Percentiles rank a stretch among this genome's conserved stretches.
phyloP scores from a whole-genome alignment of 1,140 invertebrate genomes.

The Sesamia nonagrioides region DNA sequence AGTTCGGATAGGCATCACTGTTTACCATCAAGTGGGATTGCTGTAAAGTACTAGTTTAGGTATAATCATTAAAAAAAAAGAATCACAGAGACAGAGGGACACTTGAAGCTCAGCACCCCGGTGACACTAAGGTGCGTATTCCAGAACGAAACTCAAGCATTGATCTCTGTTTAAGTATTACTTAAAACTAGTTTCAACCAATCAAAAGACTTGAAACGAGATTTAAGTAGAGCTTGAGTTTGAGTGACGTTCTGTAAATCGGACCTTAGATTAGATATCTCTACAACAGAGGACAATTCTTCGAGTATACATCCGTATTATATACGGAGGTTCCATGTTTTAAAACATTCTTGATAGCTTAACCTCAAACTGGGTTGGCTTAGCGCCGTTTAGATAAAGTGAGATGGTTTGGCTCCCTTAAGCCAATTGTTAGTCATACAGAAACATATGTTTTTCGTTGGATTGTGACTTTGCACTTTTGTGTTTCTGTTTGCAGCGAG shows the following conservation, averaged over 20 bases:
- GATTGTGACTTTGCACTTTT: not conserved
- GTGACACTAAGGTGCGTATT: no score
- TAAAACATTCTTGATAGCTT: slow-evolving; percentile 28
- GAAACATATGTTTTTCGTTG: slow-evolving; percentile 12
- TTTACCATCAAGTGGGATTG: no score
- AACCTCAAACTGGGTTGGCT: slow-evolving; percentile 32
- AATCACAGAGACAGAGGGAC: not conserved
- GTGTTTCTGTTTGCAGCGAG: slow-evolving; percentile 23
- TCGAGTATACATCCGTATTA: slow-evolving; percentile 22
- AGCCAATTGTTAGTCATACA: slow-evolving; percentile 8
- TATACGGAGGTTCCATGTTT: slow-evolving; percentile 1
- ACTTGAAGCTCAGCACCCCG: not conserved
- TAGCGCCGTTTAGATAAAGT: slow-evolving; percentile 11
- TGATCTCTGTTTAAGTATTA: no score
- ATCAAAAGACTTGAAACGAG: no score
- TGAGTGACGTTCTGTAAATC: no score
- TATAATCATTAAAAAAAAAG: slow-evolving; percentile 21
- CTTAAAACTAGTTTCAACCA: no score
- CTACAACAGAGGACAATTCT: slow-evolving; percentile 25
- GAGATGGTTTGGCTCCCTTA: slow-evolving; percentile 8
- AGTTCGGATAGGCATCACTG: no score
- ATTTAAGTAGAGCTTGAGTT: no score
- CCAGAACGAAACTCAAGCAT: no score
- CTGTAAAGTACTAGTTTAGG: slow-evolving; percentile 29
- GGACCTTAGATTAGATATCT: slow-evolving; percentile 28